Conservation (phyloP, 2,888 invertebrate genomes). For the Amblyjoppa fuscipennis region DNA sequence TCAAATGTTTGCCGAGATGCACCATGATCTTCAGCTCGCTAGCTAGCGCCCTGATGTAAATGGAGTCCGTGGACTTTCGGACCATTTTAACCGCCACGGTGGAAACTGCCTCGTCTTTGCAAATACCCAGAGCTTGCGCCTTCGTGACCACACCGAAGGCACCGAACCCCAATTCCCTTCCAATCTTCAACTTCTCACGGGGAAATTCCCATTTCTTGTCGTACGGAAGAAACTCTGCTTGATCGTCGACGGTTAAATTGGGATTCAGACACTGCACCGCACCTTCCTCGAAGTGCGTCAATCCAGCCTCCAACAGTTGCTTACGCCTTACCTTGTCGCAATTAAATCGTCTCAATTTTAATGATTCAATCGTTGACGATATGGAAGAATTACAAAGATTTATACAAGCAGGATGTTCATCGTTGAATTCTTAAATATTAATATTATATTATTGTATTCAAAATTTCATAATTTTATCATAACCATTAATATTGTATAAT, state of each 20-base stretch:
- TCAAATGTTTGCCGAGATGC: conserved; percentile 96
- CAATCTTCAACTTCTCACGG: conserved; percentile 92
- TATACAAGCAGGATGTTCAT: no score
- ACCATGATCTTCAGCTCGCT: conserved; percentile 98
- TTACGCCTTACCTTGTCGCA: conserved; percentile 87
- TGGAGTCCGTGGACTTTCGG: conserved; percentile 93
- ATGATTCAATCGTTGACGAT: no score
- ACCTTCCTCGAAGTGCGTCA: conserved; percentile 92
- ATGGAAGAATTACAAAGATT: no score
- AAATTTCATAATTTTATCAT: no score
- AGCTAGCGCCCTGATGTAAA: conserved; percentile 94
- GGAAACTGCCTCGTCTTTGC: conserved; percentile 90
- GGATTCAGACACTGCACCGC: conserved; percentile 93
- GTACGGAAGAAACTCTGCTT: conserved; percentile 97
- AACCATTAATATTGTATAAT: no score
- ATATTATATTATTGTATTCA: no score
- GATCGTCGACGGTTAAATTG: conserved; percentile 95
- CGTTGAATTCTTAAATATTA: no score
- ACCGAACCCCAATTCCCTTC: conserved; percentile 96
- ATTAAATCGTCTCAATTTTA: background rate
- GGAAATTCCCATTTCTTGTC: conserved; percentile 96
- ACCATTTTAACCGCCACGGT: conserved; percentile 98
- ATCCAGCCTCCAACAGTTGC: conserved; percentile 90
- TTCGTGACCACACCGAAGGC: conserved; percentile 98
- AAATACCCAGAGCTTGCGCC: conserved; percentile 93